Evolutionary conservation across 2,888 invertebrate genomes (phyloP).

Genomic region (Agrotis exclamationis): DNA sequence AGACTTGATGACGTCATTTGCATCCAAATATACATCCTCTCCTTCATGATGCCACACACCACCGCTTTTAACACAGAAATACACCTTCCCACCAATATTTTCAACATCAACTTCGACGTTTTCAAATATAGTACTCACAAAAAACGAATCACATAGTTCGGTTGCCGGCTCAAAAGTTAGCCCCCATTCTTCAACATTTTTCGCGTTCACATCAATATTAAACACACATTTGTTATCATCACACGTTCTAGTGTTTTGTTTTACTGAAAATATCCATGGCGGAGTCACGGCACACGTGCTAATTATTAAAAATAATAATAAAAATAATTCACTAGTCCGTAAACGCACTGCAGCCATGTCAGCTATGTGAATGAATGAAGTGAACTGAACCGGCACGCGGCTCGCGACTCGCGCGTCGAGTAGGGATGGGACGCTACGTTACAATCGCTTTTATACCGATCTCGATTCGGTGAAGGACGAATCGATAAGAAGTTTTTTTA

Average conservation of each 20-base stretch:
- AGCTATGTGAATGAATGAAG: constrained; percentile 64
- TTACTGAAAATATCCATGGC: constrained; percentile 87
- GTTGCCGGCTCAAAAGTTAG: constrained; percentile 79
- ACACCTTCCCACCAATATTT: constrained; percentile 73
- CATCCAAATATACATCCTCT: constrained; percentile 83
- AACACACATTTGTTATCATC: constrained; percentile 78
- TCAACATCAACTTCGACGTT: constrained; percentile 75
- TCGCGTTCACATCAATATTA: constrained; percentile 78
- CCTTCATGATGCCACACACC: constrained; percentile 84
- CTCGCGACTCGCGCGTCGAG: constrained; percentile 56
- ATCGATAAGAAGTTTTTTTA: constrained; percentile 63
- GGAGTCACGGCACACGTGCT: constrained; percentile 79
- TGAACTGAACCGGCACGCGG: constrained; percentile 57
- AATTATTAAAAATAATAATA: constrained; percentile 86
- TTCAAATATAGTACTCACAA: constrained; percentile 66
- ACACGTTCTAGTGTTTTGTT: constrained; percentile 77
- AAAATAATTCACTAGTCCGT: constrained; percentile 88
- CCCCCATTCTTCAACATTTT: constrained; percentile 79
- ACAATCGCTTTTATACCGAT: constrained; percentile 64
- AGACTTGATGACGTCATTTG: constrained; percentile 83
- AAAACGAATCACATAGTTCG: constrained; percentile 69
- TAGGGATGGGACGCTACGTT: constrained; percentile 65
- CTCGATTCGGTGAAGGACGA: constrained; percentile 57
- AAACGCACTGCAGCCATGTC: constrained; percentile 81
- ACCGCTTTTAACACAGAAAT: constrained; percentile 82